Percentiles rank a stretch among this genome's conserved stretches.
phyloP scores from a whole-genome alignment of 2,797 vertebrate genomes.

The Clarias pachynema region DNA sequence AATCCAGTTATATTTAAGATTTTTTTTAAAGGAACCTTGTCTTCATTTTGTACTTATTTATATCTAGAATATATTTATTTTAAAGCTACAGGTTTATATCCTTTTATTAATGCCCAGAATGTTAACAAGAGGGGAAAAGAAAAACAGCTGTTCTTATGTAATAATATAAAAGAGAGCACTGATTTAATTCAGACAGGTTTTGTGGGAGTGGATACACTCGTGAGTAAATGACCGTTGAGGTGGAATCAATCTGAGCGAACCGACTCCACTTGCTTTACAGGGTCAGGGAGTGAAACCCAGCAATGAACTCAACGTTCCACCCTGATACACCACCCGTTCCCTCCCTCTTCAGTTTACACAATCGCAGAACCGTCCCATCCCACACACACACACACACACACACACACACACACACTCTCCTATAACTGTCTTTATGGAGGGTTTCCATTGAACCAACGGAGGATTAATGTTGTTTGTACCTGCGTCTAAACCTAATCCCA shows the following conservation, averaged over 20 bases:
- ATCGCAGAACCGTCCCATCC: conserved; percentile 4
- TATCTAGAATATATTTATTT: not conserved
- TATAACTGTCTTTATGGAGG: not conserved
- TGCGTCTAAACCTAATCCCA: not conserved
- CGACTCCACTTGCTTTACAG: conserved; percentile 66
- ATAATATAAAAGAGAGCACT: conserved; percentile 13
- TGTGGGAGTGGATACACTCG: conserved; percentile 58
- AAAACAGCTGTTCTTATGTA: not conserved
- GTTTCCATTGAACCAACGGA: conserved; percentile 13
- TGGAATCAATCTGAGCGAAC: conserved; percentile 56
- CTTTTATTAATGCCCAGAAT: not conserved
- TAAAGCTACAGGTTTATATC: not conserved
- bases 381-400: conserved; percentile 12
- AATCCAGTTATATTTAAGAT: not conserved
- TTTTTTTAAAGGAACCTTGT: not conserved
- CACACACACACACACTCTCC: conserved; percentile 2
- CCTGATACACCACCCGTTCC: conserved; percentile 34
- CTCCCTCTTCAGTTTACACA: conserved; percentile 41
- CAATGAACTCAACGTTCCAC: conserved; percentile 41
- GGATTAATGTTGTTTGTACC: not conserved
- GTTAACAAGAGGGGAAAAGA: not conserved
- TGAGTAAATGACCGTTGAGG: conserved; percentile 47
- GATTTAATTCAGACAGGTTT: conserved; percentile 58
- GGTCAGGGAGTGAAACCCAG: conserved; percentile 55
- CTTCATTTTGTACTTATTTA: conserved; percentile 5